Conservation (phyloP, 2,888 invertebrate genomes). For the Ophion ellenae region DNA sequence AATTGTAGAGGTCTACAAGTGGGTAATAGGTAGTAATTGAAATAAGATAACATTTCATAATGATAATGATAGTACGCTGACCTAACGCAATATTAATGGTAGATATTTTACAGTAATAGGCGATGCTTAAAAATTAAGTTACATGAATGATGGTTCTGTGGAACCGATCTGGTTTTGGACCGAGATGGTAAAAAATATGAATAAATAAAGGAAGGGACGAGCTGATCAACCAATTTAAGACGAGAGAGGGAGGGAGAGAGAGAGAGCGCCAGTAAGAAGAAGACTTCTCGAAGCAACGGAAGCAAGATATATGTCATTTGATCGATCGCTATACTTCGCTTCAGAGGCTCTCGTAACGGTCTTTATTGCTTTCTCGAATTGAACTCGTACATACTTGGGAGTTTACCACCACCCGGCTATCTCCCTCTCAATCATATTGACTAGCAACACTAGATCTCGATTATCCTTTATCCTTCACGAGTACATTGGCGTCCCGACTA, state of each 20-base stretch:
- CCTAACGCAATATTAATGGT: too few relatives aligned
- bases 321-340: constrained; percentile 74
- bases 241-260: not conserved
- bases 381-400: constrained; percentile 11
- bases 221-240: too few relatives aligned
- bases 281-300: constrained; percentile 45
- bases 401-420: constrained; percentile 3
- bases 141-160: too few relatives aligned
- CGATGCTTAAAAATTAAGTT: too few relatives aligned
- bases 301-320: constrained; percentile 69
- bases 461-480: constrained; percentile 2
- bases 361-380: constrained; percentile 67
- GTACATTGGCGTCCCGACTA: too few relatives aligned
- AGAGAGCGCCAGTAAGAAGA: not conserved
- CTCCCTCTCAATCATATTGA: constrained; percentile 36
- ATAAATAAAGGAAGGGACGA: too few relatives aligned
- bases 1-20: too few relatives aligned
- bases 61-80: too few relatives aligned
- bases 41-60: too few relatives aligned
- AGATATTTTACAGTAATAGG: too few relatives aligned
- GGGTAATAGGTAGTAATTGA: too few relatives aligned
- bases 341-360: constrained; percentile 69
- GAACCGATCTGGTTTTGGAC: not conserved
- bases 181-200: not conserved
- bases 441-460: constrained; percentile 10